Evolutionary conservation across 1,140 invertebrate species (phyloP).

Genomic region (Prorops nasuta): DNA sequence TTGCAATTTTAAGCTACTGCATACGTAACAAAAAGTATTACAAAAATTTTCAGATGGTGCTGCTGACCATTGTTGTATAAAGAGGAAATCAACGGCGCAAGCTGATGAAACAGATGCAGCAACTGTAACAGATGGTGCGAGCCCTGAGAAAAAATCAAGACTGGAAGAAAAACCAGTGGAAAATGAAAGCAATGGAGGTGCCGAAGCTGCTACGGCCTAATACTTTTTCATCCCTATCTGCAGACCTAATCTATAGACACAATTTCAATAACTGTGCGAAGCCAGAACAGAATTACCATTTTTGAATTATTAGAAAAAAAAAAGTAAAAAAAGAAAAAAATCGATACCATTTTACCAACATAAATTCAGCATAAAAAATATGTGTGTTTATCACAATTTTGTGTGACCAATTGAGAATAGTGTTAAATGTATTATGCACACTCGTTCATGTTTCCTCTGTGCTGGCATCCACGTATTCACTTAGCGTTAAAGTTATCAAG

Average conservation of each 20-base stretch:
- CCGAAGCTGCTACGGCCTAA: slow-evolving; percentile 69
- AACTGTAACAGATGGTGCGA: slow-evolving; percentile 57
- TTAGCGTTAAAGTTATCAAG: slow-evolving; percentile 24
- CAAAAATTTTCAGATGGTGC: slow-evolving; percentile 37
- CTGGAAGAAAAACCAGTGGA: slow-evolving; percentile 63
- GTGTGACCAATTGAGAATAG: slow-evolving; percentile 15
- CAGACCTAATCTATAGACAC: slow-evolving; percentile 47
- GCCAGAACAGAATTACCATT: slow-evolving; percentile 42
- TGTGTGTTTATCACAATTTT: slow-evolving; percentile 28
- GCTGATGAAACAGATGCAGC: slow-evolving; percentile 57
- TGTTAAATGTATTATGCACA: neutral
- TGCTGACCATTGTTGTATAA: slow-evolving; percentile 58
- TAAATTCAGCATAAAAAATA: slow-evolving; percentile 17
- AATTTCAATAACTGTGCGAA: slow-evolving; percentile 45
- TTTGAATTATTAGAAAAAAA: slow-evolving; percentile 32
- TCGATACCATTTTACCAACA: slow-evolving; percentile 20
- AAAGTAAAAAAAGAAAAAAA: slow-evolving; percentile 11
- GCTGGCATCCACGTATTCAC: slow-evolving; percentile 22
- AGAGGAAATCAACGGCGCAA: slow-evolving; percentile 68
- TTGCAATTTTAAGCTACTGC: neutral
- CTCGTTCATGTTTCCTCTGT: slow-evolving; percentile 14
- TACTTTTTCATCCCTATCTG: slow-evolving; percentile 39
- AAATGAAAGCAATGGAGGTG: slow-evolving; percentile 60
- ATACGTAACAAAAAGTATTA: slow-evolving; percentile 21
- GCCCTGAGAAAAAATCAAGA: slow-evolving; percentile 73